Evolutionary conservation across 1,140 invertebrate genomes (phyloP).

Genomic region (Drosophila triauraria): DNA sequence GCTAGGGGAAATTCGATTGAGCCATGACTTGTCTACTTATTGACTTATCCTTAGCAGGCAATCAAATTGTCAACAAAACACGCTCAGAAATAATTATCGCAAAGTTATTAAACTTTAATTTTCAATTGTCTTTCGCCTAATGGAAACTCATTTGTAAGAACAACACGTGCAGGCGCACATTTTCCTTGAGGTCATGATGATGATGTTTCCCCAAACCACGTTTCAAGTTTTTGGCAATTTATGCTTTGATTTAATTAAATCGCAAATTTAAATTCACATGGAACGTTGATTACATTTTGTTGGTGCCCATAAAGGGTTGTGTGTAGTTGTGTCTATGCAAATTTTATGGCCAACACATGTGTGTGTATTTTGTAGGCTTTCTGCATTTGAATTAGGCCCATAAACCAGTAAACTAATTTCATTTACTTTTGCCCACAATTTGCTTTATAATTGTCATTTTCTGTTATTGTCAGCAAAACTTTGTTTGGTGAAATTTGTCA

Average conservation of each 20-base stretch:
- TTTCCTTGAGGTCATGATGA: slow-evolving; percentile 25
- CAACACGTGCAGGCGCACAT: slow-evolving; percentile 35
- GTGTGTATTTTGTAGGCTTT: slow-evolving; percentile 20
- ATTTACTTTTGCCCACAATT: slow-evolving; percentile 55
- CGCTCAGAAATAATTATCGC: slow-evolving; percentile 30
- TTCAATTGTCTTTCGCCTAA: slow-evolving; percentile 41
- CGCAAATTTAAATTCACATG: slow-evolving; percentile 46
- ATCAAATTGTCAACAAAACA: slow-evolving; percentile 54
- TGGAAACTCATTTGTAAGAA: slow-evolving; percentile 40
- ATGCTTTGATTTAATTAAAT: slow-evolving; percentile 75
- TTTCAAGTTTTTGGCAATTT: slow-evolving; percentile 52
- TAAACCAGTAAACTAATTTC: slow-evolving; percentile 63
- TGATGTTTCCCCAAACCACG: not conserved
- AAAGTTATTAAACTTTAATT: slow-evolving; percentile 45
- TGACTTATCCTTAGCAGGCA: slow-evolving; percentile 3
- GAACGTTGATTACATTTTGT: slow-evolving; percentile 62
- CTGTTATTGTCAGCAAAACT: slow-evolving; percentile 41
- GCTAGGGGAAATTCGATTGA: no score
- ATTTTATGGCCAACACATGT: slow-evolving; percentile 41
- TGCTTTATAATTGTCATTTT: slow-evolving; percentile 53
- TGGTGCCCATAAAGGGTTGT: slow-evolving; percentile 31
- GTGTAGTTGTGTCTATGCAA: slow-evolving; percentile 22
- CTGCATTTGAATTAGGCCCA: slow-evolving; percentile 51
- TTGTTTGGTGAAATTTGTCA: slow-evolving; percentile 49
- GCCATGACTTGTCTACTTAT: slow-evolving; percentile 17